Evolutionary conservation across 2,113 vertebrate genomes (phyloP).

Genomic region (Chinchilla lanigera): DNA sequence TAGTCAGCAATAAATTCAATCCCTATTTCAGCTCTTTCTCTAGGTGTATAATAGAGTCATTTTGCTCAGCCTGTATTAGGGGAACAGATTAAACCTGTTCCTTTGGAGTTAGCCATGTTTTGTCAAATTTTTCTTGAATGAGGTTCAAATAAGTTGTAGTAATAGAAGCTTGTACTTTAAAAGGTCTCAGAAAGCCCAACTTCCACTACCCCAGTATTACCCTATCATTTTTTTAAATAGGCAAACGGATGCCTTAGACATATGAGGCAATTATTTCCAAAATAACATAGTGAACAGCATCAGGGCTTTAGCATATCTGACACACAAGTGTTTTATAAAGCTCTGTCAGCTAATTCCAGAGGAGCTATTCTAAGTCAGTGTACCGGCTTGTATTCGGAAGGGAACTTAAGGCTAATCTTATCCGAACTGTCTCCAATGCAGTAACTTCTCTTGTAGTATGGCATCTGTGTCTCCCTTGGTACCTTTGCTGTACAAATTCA

Average conservation of each 20-base stretch:
- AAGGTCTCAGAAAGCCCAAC: neutral
- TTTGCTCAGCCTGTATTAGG: neutral
- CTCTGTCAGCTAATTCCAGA: neutral
- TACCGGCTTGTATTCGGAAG: neutral
- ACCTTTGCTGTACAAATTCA: neutral
- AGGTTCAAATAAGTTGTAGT: neutral
- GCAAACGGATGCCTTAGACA: neutral
- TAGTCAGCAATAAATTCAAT: neutral
- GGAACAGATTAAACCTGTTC: neutral
- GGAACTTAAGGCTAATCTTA: neutral
- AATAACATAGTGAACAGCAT: neutral
- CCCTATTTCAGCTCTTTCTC: neutral
- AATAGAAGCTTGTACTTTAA: neutral
- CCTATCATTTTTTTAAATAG: neutral
- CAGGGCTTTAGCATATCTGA: neutral
- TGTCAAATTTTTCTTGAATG: neutral
- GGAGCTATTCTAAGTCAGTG: neutral
- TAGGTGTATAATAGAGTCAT: neutral
- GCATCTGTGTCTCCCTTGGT: neutral
- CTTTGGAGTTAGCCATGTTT: neutral
- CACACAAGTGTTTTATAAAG: neutral
- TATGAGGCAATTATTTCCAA: neutral
- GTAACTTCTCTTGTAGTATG: neutral
- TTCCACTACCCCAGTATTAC: neutral
- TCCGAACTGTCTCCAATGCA: neutral